Evolutionary conservation across 2,888 invertebrate genomes (phyloP).

Genomic region (Lasioglossum marginatum): DNA sequence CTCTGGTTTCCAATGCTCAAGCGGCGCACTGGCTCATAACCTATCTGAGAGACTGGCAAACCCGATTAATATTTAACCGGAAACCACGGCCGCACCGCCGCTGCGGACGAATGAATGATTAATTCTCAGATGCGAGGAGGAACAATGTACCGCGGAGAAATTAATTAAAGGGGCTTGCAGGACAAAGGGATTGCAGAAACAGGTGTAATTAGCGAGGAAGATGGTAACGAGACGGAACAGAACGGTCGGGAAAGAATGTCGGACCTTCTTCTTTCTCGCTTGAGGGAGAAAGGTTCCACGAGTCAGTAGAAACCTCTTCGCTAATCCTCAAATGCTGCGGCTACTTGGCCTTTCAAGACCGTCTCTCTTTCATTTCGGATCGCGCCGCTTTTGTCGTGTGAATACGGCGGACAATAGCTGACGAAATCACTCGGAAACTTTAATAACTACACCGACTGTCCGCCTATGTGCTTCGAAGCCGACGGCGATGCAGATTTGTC

Average conservation of each 20-base stretch:
- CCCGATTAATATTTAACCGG: slow-evolving; percentile 56
- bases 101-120: slow-evolving; percentile 53
- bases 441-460: not conserved
- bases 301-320: not conserved
- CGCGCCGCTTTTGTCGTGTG: slow-evolving; percentile 25
- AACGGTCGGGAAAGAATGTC: not conserved
- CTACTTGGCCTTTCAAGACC: not conserved
- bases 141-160: slow-evolving; percentile 44
- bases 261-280: slow-evolving; percentile 3
- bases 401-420: not conserved
- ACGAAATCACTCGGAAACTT: slow-evolving; percentile 1
- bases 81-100: slow-evolving; percentile 7
- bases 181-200: slow-evolving; percentile 42
- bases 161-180: slow-evolving; percentile 49
- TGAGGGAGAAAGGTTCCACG: not conserved
- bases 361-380: not conserved
- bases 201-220: slow-evolving; percentile 47
- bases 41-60: slow-evolving; percentile 24
- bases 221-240: not conserved
- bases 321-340: slow-evolving; percentile 7
- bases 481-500: not conserved
- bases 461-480: not conserved
- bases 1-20: not conserved
- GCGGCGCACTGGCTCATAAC: slow-evolving; percentile 24
- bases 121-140: slow-evolving; percentile 33